Evolutionary conservation across 2,113 vertebrate genomes (phyloP), one percentile per base, ranked within the genome.

Genomic region (Candoia aspera): DNA sequence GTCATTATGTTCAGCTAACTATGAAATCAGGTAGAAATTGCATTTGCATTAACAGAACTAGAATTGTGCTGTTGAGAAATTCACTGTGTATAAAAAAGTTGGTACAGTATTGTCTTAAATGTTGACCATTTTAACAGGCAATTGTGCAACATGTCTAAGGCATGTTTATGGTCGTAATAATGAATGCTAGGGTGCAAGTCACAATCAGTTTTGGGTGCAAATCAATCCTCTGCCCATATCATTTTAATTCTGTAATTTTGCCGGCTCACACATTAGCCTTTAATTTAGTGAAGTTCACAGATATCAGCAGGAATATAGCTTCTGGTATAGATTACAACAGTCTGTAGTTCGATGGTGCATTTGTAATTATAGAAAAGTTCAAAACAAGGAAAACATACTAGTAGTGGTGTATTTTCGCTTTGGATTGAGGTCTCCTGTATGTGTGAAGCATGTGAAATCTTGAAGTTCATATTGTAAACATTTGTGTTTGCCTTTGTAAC

Each of bases 381-480:
- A 91, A 92, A 95, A 93, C 8, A 94, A 94, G 93, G 95, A 94
- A 95, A 92, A 94, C 42, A 59, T 90, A n/a, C 88, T 96, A 97
- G 96, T 96, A 94, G n/a, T 96, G 95, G 93, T 96, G 84, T 96
- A 92, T 95, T 95, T 96, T 96, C 97, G 97, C 96, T 97, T 97
- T 93, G 90, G 96, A 93, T 96, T 95, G 96, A 92, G 97, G 96
- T 97, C 96, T 97, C 91, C 96, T 96, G 94, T 97, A 96, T 89
- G 91, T 97, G 96, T 97, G 94, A 92, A 97, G 98, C 97, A 98
- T 97, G 98, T 97, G 95, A 96, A 92, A 95, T 96, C 95, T 96
- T 95, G 91, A 91, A 95, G 93, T 96, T 95, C 95, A 94, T 92
- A 93, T 64, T 6, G 91, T 95, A 95, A 89, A 93, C 92, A 94